Evolutionary conservation across 2,888 invertebrate species (phyloP), one percentile per base, ranked within the genome.

Genomic region (Druceiella hillmani): DNA sequence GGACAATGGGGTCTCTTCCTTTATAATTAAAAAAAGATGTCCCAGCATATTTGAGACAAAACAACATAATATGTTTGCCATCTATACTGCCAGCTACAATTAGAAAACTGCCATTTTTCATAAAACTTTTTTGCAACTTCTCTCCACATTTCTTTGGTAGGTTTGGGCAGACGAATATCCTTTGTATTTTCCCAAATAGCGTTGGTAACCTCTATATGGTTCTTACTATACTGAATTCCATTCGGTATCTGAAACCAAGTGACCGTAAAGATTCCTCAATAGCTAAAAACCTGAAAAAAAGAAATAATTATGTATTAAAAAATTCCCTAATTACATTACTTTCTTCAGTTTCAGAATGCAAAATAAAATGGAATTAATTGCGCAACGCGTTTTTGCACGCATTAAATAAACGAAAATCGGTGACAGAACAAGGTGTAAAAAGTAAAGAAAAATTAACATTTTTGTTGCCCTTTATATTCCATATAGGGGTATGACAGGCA

Each of bases 201-300:
- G 6, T 7, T 20, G 22, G n/a, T 9, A 20, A 7, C 22, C 22
- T 20, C 6, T 7, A 20, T 20, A 20, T 20, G 22, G 6, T 20
- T 20, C 22, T 20, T 20, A 20, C n/a, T 20, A n/a, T 20, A 20
- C 22, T 20, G 22, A 20, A 20, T 7, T 9, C 22, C 22, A 20
- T 20, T 20, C 22, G 6, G 22, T 20, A 20, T 9, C 22, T 6
- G n/a, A 20, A 20, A 7, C 22, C 22, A 7, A 20, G 22, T 20
- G 22, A 20, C n/a, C 22, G 22, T 7, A 20, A 20, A 6, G n/a
- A 20, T 20, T 20, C n/a, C 22, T 9, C 22, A n/a, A n/a, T 20
- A 20, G 22, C 22, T 20, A 20, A 20, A 20, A 20, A 20, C 22
- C 22, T 20, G 22, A 20, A 20, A 20, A 20, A 20, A 20, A 20